Conservation (phyloP, 1,140 invertebrate genomes). For the Bombus terrestris region DNA sequence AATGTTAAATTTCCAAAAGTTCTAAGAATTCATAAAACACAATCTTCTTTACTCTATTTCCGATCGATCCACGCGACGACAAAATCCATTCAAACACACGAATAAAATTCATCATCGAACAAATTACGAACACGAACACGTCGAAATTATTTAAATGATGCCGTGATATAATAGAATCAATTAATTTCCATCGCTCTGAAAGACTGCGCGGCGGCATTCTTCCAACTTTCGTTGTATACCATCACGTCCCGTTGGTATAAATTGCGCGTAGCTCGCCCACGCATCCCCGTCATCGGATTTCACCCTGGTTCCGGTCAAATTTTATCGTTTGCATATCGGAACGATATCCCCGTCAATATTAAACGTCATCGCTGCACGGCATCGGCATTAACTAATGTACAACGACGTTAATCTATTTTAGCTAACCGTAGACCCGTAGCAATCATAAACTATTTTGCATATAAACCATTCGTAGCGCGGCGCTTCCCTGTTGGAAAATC, state of each 20-base stretch:
- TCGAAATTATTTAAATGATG: neutral
- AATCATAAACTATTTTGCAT: slow-evolving; percentile 75
- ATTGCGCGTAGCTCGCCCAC: slow-evolving; percentile 46
- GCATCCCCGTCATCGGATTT: slow-evolving; percentile 46
- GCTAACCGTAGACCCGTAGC: slow-evolving; percentile 67
- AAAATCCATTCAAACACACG: too few species aligned
- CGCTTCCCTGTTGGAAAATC: slow-evolving; percentile 57
- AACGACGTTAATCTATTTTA: slow-evolving; percentile 75
- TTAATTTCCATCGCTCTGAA: neutral
- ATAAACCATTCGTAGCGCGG: slow-evolving; percentile 61
- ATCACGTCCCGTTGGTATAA: slow-evolving; percentile 14
- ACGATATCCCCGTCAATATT: slow-evolving; percentile 69
- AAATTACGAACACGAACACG: neutral
- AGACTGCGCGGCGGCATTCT: neutral
- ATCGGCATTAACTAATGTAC: slow-evolving; percentile 70
- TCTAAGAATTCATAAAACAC: too few species aligned
- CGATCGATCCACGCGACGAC: too few species aligned
- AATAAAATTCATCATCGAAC: neutral
- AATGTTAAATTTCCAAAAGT: too few species aligned
- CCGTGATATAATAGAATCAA: neutral
- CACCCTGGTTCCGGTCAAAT: slow-evolving; percentile 50
- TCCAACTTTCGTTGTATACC: slow-evolving; percentile 8
- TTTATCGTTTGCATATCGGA: slow-evolving; percentile 65
- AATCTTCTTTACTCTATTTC: too few species aligned
- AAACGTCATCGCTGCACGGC: slow-evolving; percentile 62